Base-by-base conservation (phyloP, 2,888 invertebrate species). In the Protonemura montana region DNA sequence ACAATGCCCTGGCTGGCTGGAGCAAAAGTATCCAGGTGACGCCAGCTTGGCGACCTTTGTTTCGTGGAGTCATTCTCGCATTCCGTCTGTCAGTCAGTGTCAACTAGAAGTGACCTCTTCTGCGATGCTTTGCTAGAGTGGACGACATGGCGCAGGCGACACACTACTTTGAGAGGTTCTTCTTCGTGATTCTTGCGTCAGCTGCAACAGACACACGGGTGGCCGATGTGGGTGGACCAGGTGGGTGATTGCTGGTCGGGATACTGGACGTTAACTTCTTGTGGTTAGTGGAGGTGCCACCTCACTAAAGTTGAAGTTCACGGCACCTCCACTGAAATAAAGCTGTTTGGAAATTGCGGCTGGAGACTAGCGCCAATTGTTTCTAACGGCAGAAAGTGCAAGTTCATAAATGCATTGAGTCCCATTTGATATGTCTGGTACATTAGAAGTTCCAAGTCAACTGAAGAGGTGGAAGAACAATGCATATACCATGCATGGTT, bases 1-100 rank as follows among this genome's bases (percentile, higher is more conserved):
- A 59, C 59, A 59, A 59, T 59, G 59, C 59, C 41, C 41, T n/a
- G n/a, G 35, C 35, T 35, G 59, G 59, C 59, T 10, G 59, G 6
- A 59, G 16, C 59, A 7, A 59, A 21, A 21, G 1, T 10, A 59
- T 59, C 59, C 59, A 59, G 59, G 59, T 59, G 59, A 59, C 59
- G 59, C 59, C 59, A 59, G 59, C 21, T 21, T 2, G 59, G 59
- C 59, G 35, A 35, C 5, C 59, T 21, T 59, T 59, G 59, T 59
- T 2, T 59, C 59, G 59, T 1, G 59, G 16, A 59, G 59, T 59
- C 59, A 59, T 59, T 13, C 59, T 59, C 59, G 59, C 59, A 59
- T 59, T 59, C 59, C 59, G 59, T 2, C 59, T 59, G 59, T 59
- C 59, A 59, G 59, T 59, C 59, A 59, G 59, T 59, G 59, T 59